These are phyloP conservation scores for Noctilio leporinus DNA, from an alignment of 2,113 vertebrate species.

Conservation along the genomic window DNA sequence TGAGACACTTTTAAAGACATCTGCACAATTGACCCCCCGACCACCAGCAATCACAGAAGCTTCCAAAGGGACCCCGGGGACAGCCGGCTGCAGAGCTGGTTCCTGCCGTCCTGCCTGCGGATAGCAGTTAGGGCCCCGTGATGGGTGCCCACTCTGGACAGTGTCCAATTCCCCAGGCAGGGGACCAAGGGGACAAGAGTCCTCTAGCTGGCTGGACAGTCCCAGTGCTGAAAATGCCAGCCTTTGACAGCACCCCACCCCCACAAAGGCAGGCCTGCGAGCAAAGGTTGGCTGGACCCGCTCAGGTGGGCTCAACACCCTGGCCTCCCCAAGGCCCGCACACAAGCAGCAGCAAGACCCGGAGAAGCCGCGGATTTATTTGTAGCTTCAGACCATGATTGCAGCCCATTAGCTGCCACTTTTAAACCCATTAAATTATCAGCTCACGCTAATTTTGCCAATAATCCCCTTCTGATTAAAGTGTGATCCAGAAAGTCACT, in stretches of 20 bases:
- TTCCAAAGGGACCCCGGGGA: slow-evolving; percentile 68
- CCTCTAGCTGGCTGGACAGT: not conserved
- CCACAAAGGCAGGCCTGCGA: not conserved
- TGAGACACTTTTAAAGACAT: slow-evolving; percentile 78
- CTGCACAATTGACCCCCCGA: slow-evolving; percentile 71
- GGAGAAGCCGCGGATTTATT: not conserved
- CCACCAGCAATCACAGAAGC: slow-evolving; percentile 72
- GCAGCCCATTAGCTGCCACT: not conserved
- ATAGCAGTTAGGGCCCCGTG: slow-evolving; percentile 27
- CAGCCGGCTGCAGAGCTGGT: slow-evolving; percentile 42
- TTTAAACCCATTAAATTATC: not conserved
- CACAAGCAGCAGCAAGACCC: not conserved
- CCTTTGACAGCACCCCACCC: slow-evolving; percentile 47
- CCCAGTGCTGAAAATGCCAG: slow-evolving; percentile 3
- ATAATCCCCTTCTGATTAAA: not conserved
- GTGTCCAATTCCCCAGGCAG: slow-evolving; percentile 56
- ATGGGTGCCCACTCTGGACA: slow-evolving; percentile 33
- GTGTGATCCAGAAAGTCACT: not conserved
- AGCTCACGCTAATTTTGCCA: not conserved
- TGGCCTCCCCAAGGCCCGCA: slow-evolving; percentile 32
- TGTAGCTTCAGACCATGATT: not conserved
- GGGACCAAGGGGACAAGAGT: not conserved
- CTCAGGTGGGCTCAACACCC: not conserved
- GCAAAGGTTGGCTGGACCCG: not conserved
- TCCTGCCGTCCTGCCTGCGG: slow-evolving; percentile 36